phyloP scores from a whole-genome alignment of 2,888 invertebrate genomes.

The Craniophora ligustri region DNA sequence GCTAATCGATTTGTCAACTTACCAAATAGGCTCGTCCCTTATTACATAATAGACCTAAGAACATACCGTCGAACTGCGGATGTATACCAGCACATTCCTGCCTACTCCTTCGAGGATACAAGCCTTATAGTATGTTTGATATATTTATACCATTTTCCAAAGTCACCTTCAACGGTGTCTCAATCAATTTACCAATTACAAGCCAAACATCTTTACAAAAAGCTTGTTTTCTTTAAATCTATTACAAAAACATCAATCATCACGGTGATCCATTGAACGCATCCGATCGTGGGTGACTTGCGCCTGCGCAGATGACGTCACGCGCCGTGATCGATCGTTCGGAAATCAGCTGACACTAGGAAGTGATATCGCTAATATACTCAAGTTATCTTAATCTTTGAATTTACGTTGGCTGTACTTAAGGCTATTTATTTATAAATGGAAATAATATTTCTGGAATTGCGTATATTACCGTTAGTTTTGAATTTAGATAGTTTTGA shows the following conservation, averaged over 20 bases:
- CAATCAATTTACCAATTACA: slow-evolving; percentile 20
- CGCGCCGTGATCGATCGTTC: slow-evolving; percentile 52
- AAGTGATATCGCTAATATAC: slow-evolving; percentile 36
- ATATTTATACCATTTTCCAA: neutral
- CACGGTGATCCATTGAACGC: slow-evolving; percentile 25
- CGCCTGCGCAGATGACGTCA: slow-evolving; percentile 50
- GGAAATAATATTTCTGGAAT: too few relatives aligned
- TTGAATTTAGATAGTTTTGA: too few relatives aligned
- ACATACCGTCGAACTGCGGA: too few relatives aligned
- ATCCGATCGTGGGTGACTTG: slow-evolving; percentile 27
- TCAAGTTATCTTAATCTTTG: slow-evolving; percentile 21
- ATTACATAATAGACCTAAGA: too few relatives aligned
- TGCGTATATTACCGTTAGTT: too few relatives aligned
- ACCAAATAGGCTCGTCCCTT: too few relatives aligned
- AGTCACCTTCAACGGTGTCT: slow-evolving; percentile 2
- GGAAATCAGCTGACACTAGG: slow-evolving; percentile 54
- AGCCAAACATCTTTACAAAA: slow-evolving; percentile 28
- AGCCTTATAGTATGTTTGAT: neutral
- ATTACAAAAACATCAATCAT: slow-evolving; percentile 45
- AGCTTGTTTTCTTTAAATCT: slow-evolving; percentile 26
- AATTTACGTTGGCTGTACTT: neutral
- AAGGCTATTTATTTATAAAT: too few relatives aligned
- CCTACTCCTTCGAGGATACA: too few relatives aligned
- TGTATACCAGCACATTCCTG: too few relatives aligned
- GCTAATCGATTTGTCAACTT: too few relatives aligned